These are phyloP conservation scores for Dromococcyx pavoninus DNA, from an alignment of 2,797 vertebrate genomes.

Conservation along the genomic window DNA sequence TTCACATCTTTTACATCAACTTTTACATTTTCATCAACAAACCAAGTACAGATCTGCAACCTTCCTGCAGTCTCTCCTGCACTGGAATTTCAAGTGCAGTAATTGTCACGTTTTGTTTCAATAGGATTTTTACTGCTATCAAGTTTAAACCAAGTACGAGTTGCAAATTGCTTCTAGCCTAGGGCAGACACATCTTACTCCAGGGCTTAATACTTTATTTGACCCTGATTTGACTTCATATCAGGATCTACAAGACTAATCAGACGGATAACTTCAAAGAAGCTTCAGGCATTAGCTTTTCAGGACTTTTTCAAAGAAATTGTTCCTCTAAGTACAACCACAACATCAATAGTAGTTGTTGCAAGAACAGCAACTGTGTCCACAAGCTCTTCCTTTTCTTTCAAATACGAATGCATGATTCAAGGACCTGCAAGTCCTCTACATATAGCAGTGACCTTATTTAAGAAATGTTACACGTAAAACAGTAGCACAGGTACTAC, in stretches of 20 bases:
- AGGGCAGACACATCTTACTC: conserved; percentile 48
- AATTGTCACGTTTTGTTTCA: conserved; percentile 48
- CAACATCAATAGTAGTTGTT: neutral
- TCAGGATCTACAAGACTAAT: conserved; percentile 42
- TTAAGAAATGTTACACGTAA: neutral
- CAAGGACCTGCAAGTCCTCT: neutral
- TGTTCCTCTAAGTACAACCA: neutral
- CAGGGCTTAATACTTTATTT: conserved; percentile 51
- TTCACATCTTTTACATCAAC: too few species aligned
- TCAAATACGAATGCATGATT: neutral
- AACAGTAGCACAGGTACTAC: neutral
- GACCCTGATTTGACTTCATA: conserved; percentile 42
- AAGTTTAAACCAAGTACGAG: conserved; percentile 52
- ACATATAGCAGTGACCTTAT: neutral
- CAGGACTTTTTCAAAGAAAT: neutral
- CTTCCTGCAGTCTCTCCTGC: neutral
- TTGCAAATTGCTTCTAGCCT: conserved; percentile 54
- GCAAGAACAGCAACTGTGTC: neutral
- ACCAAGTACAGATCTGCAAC: neutral
- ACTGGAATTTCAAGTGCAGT: conserved; percentile 5
- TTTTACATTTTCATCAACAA: neutral
- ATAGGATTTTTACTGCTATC: conserved; percentile 46
- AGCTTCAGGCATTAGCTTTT: conserved; percentile 8
- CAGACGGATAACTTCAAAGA: neutral
- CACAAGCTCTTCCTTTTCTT: neutral